phyloP scores from a whole-genome alignment of 2,797 vertebrate genomes.

The Onychomys torridus region DNA sequence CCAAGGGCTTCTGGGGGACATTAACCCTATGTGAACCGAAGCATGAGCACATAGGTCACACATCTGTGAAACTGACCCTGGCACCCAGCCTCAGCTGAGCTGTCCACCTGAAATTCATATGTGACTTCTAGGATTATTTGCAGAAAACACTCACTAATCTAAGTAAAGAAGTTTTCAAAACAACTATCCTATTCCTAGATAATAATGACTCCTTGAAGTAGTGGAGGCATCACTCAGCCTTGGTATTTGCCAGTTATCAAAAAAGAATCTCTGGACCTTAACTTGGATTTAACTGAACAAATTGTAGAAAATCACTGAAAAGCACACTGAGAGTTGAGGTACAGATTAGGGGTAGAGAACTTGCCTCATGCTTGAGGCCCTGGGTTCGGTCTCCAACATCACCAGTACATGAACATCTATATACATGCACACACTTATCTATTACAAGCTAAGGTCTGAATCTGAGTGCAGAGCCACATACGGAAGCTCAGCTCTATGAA shows the following conservation, averaged over 20 bases:
- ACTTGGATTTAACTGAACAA: not conserved
- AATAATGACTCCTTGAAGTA: not conserved
- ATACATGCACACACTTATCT: not conserved
- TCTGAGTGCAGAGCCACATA: not conserved
- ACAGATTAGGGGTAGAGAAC: not conserved
- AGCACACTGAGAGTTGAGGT: not conserved
- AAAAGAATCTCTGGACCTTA: not conserved
- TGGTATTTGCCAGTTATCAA: not conserved
- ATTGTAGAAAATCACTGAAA: not conserved
- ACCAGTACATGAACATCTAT: not conserved
- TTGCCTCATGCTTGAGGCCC: not conserved
- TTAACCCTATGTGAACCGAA: not conserved
- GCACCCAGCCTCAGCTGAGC: not conserved
- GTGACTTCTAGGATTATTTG: not conserved
- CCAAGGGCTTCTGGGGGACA: not conserved
- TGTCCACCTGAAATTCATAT: not conserved
- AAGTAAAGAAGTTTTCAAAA: not conserved
- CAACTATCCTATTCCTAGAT: not conserved
- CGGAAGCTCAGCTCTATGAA: not conserved
- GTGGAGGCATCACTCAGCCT: not conserved
- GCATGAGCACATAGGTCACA: fast-evolving
- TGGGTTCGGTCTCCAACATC: not conserved
- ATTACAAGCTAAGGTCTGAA: not conserved
- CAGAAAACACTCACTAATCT: not conserved
- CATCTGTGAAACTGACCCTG: not conserved